Evolutionary conservation across 2,888 invertebrate species (phyloP), one percentile per base, ranked within the genome.

Genomic region (Graphium colonna): DNA sequence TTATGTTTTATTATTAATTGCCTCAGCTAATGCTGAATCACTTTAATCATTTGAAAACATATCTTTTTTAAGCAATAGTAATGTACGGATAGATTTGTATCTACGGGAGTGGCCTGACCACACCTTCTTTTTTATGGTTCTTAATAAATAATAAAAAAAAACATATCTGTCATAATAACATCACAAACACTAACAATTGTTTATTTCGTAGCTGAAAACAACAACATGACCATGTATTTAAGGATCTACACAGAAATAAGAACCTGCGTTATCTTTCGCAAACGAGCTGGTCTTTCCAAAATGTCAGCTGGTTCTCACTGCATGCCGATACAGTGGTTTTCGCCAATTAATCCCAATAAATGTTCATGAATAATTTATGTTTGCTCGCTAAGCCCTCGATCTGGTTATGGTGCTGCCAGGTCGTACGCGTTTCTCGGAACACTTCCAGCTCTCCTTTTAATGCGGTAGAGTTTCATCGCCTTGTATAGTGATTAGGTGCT

Each of bases 291-390:
- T 8, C 13, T 46, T 38, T 33, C 31, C 17, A n/a, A 12, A 36
- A 21, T 18, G 36, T 36, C 36, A 36, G 36, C n/a, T 4, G 1
- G 36, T 36, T 28, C 40, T 7, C 16, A 16, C 17, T 31, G 18
- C 3, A 3, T 38, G 21, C 38, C 13, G 42, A 3, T 5, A 41
- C 9, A 41, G 21, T 31, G 31, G 17, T 17, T 53, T 44, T 53
- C 28, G 31, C 18, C 48, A 48, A 48, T 53, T 48, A 43, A 38
- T 53, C 43, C 48, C 48, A 48, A 54, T 54, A 45, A 44, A 49
- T 49, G 12, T 41, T 39, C n/a, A 54, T 54, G 41, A 45, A 54
- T 50, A 41, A 50, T 50, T 28, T 40, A 50, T 54, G 9, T 15
- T 13, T 12, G 39, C 31, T 45, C 31, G 53, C 16, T 38, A 15